A percentile compares a stretch with the other conserved stretches of the same genome.
phyloP scores from a whole-genome alignment of 2,888 invertebrate genomes.

The Drosophila lutescens region DNA sequence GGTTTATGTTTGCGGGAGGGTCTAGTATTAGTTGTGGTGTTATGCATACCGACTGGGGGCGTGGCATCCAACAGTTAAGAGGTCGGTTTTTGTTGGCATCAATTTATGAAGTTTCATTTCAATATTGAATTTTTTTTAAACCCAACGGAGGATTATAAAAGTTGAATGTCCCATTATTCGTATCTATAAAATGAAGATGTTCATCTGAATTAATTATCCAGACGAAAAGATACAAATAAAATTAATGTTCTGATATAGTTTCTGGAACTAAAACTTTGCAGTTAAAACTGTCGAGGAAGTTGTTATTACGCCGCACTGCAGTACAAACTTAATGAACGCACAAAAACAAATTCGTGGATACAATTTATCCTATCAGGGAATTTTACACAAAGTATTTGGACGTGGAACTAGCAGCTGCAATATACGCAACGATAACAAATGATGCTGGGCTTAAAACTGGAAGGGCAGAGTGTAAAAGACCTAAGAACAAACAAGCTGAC shows the following conservation, averaged over 20 bases:
- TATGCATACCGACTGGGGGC: slow-evolving; percentile 26
- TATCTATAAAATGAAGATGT: background rate
- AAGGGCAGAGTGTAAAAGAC: slow-evolving; percentile 28
- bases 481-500: slow-evolving; percentile 24
- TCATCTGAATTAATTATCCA: too few relatives aligned
- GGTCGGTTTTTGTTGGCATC: slow-evolving; percentile 9
- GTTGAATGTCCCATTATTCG: background rate
- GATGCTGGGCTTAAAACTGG: slow-evolving; percentile 54
- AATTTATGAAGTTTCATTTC: slow-evolving; percentile 7
- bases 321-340: slow-evolving; percentile 57
- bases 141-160: too few relatives aligned
- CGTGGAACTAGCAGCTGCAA: slow-evolving; percentile 48
- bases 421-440: slow-evolving; percentile 70
- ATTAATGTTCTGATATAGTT: background rate
- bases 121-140: background rate
- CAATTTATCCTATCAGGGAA: slow-evolving; percentile 22
- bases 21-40: slow-evolving; percentile 21
- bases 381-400: slow-evolving; percentile 11
- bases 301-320: slow-evolving; percentile 55
- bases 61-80: slow-evolving; percentile 19
- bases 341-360: slow-evolving; percentile 9
- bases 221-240: too few relatives aligned
- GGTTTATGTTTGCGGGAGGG: slow-evolving; percentile 44
- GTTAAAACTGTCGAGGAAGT: slow-evolving; percentile 24
- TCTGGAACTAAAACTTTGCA: background rate